Conservation (phyloP, 2,113 vertebrate species). For the Ifrita kowaldi region DNA sequence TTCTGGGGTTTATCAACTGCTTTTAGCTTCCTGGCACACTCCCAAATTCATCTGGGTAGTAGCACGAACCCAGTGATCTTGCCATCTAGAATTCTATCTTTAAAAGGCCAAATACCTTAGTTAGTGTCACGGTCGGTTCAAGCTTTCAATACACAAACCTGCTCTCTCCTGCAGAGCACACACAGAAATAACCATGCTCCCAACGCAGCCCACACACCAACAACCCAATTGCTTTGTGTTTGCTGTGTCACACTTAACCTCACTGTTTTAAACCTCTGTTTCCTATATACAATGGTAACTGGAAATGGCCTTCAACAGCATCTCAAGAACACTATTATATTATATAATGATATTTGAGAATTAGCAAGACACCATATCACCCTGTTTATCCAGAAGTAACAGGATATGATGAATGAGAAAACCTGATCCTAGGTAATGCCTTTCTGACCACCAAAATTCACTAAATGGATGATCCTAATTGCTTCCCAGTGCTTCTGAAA, state of each 20-base stretch:
- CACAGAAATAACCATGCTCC: not conserved
- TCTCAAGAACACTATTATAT: not conserved
- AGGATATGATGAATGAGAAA: conserved; percentile 22
- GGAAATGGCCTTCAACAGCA: not conserved
- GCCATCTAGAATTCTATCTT: conserved; percentile 57
- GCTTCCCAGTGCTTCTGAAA: conserved; percentile 25
- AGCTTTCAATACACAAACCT: not conserved
- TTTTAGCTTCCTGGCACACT: conserved; percentile 60
- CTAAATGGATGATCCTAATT: conserved; percentile 41
- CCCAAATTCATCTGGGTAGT: conserved; percentile 56
- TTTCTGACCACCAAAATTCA: conserved; percentile 33
- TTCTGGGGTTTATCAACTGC: conserved; percentile 58
- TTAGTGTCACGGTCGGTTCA: conserved; percentile 4
- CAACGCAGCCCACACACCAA: not conserved
- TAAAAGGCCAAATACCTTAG: conserved; percentile 54
- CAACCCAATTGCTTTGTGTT: not conserved
- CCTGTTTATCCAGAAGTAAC: conserved; percentile 18
- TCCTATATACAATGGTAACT: not conserved
- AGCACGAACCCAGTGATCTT: conserved; percentile 52
- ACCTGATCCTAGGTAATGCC: conserved; percentile 7
- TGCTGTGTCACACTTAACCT: not conserved
- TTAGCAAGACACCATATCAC: not conserved
- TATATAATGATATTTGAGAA: not conserved
- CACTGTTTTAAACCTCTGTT: not conserved
- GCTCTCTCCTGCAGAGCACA: not conserved